These are phyloP conservation scores for Sinocyclocheilus anshuiensis DNA, from an alignment of 2,113 vertebrate genomes.

Conservation along the genomic window DNA sequence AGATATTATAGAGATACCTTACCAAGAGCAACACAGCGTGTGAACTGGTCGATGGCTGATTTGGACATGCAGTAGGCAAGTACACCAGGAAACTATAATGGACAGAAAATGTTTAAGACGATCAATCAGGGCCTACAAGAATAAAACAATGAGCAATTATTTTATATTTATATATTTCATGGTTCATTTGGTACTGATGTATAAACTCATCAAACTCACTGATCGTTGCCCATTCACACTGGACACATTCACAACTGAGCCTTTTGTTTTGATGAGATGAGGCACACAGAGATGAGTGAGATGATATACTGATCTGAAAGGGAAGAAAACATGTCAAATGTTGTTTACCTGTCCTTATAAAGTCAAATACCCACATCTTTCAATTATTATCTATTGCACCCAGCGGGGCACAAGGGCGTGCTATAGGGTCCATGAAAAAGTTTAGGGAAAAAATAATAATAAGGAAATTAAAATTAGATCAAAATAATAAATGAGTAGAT, in stretches of 20 bases:
- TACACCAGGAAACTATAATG: slow-evolving; percentile 77
- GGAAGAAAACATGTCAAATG: neutral
- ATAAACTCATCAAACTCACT: slow-evolving; percentile 63
- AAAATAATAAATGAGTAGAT: neutral
- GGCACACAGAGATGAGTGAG: slow-evolving; percentile 80
- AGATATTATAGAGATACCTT: slow-evolving; percentile 47
- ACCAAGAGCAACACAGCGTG: slow-evolving; percentile 78
- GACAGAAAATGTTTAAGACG: neutral
- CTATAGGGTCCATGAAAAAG: neutral
- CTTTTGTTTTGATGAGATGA: slow-evolving; percentile 78
- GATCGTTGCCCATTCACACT: slow-evolving; percentile 82
- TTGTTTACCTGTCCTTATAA: neutral
- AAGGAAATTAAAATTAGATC: neutral
- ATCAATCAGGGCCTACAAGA: neutral
- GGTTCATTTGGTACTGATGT: neutral
- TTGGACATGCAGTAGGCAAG: slow-evolving; percentile 82
- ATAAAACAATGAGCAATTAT: neutral
- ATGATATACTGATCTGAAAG: slow-evolving; percentile 65
- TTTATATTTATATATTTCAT: neutral
- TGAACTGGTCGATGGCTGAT: slow-evolving; percentile 82
- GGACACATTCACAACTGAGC: slow-evolving; percentile 80
- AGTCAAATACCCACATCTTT: neutral
- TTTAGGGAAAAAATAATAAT: neutral
- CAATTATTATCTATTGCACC: neutral
- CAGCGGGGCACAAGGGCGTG: too few relatives aligned